phyloP scores from a whole-genome alignment of 2,888 invertebrate genomes.

The Creontiades dilutus region DNA sequence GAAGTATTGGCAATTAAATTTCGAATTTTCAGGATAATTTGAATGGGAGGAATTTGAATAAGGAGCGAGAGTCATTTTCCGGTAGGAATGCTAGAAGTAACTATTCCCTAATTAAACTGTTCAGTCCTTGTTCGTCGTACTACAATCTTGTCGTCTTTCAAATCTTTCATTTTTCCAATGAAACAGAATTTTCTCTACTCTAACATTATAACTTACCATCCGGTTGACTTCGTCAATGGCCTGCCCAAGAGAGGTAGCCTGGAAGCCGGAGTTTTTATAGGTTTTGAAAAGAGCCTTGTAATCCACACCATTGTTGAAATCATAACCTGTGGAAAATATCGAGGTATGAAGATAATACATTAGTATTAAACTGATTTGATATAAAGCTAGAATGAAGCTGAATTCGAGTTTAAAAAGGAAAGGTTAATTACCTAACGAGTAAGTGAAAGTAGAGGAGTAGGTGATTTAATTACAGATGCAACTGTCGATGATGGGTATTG shows the following conservation, averaged over 20 bases:
- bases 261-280: conserved; percentile 93
- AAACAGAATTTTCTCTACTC: too few species aligned
- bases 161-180: too few species aligned
- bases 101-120: too few species aligned
- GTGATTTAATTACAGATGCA: too few species aligned
- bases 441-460: background rate
- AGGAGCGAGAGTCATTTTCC: too few species aligned
- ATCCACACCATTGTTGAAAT: conserved; percentile 94
- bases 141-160: too few species aligned
- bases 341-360: background rate
- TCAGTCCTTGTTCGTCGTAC: too few species aligned
- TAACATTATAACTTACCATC: conserved; percentile 83
- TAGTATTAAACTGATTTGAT: background rate
- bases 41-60: too few species aligned
- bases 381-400: background rate
- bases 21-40: too few species aligned
- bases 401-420: background rate
- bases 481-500: too few species aligned
- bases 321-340: conserved; percentile 86
- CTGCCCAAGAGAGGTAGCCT: conserved; percentile 95
- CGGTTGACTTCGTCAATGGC: conserved; percentile 94
- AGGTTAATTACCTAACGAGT: background rate
- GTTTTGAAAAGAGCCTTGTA: conserved; percentile 90
- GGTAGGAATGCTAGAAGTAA: too few species aligned
- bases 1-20: too few species aligned